phyloP scores from a whole-genome alignment of 2,113 vertebrate genomes.

The Leptobrachium leishanense region DNA sequence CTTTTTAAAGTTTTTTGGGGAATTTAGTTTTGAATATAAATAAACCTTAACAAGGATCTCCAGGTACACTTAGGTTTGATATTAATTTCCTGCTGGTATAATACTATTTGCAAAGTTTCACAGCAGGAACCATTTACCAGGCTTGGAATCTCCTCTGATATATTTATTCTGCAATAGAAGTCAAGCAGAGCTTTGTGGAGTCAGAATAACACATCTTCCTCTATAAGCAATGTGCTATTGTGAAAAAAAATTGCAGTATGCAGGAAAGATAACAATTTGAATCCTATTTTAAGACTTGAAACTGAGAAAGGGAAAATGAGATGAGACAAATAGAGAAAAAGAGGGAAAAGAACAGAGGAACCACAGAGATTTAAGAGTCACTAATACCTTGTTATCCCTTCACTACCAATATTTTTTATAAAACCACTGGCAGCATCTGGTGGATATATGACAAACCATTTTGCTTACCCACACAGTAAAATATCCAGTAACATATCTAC shows the following conservation, averaged over 20 bases:
- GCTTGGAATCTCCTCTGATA: conserved; percentile 39
- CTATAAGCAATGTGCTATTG: neutral
- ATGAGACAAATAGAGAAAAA: neutral
- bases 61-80: conserved; percentile 39
- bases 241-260: neutral
- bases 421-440: no score
- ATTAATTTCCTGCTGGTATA: conserved; percentile 40
- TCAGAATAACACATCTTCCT: conserved; percentile 29
- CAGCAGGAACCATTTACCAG: conserved; percentile 44
- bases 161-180: conserved; percentile 35
- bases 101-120: conserved; percentile 31
- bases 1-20: no score
- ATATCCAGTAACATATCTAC: no score
- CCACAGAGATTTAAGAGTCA: no score
- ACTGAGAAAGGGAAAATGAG: neutral
- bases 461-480: no score
- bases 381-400: no score
- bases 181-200: conserved; percentile 23
- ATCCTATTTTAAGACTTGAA: neutral
- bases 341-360: neutral
- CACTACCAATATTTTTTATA: no score
- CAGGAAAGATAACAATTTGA: neutral
- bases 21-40: conserved; percentile 10
- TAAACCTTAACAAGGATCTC: conserved; percentile 6
- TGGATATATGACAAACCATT: no score